These are phyloP conservation scores for Vultur gryphus DNA, from an alignment of 2,797 vertebrate genomes.

Conservation along the genomic window DNA sequence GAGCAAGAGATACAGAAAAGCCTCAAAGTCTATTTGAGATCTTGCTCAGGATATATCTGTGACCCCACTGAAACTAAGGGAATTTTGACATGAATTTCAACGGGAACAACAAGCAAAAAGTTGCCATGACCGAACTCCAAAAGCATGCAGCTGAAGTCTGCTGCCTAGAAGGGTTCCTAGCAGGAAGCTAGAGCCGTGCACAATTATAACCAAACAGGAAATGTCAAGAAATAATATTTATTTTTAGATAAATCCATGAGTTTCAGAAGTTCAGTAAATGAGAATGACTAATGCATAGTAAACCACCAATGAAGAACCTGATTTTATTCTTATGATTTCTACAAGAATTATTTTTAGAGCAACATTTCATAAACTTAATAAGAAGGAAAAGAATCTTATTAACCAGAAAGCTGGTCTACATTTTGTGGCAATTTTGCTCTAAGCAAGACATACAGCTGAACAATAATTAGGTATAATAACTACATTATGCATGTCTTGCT, in stretches of 20 bases:
- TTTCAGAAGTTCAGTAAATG: slow-evolving; percentile 22
- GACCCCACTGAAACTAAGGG: neutral
- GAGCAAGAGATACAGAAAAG: neutral
- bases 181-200: neutral
- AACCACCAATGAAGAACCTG: neutral
- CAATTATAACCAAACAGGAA: neutral
- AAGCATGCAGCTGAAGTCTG: neutral
- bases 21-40: neutral
- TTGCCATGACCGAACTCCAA: neutral
- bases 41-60: neutral
- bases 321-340: slow-evolving; percentile 5
- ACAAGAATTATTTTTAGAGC: slow-evolving; percentile 45
- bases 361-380: slow-evolving; percentile 61
- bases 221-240: neutral
- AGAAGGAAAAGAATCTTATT: slow-evolving; percentile 36
- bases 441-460: slow-evolving; percentile 39
- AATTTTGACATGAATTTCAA: neutral
- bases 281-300: neutral
- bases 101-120: neutral
- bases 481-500: slow-evolving; percentile 41
- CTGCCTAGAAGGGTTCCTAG: neutral
- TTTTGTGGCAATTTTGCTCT: slow-evolving; percentile 57
- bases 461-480: slow-evolving; percentile 62
- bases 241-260: slow-evolving; percentile 38
- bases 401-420: slow-evolving; percentile 56